phyloP scores from a whole-genome alignment of 2,888 invertebrate species.

The Sphaerophoria rueppellii region DNA sequence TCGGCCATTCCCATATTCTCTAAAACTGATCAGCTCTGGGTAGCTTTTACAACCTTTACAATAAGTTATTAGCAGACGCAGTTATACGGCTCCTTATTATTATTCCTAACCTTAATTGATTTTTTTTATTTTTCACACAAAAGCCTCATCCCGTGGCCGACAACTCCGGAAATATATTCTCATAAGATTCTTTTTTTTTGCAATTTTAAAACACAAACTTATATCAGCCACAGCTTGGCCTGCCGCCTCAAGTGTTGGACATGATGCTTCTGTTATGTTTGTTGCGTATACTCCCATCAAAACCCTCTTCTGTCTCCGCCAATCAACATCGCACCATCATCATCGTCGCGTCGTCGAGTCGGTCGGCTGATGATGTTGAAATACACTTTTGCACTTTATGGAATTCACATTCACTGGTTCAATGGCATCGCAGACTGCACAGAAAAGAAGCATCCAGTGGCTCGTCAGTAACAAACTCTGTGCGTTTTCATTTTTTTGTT shows the following conservation, averaged over 20 bases:
- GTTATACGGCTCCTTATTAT: not conserved
- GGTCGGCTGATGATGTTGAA: constrained; percentile 40
- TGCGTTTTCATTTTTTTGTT: not conserved
- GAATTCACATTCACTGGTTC: constrained; percentile 74
- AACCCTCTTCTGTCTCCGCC: not conserved
- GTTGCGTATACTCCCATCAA: constrained; percentile 5
- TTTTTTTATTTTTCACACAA: constrained; percentile 42
- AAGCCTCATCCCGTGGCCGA: constrained; percentile 13
- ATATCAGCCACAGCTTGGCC: constrained; percentile 38
- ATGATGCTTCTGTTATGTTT: constrained; percentile 58
- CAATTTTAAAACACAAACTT: not conserved
- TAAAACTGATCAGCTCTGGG: no score
- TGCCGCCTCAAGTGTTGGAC: constrained; percentile 62
- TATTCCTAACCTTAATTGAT: constrained; percentile 42
- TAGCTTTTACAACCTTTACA: no score
- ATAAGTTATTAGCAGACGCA: no score
- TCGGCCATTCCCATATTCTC: no score
- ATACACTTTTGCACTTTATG: constrained; percentile 74
- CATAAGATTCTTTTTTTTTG: constrained; percentile 10
- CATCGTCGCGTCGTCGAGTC: constrained; percentile 7
- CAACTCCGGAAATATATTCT: constrained; percentile 49
- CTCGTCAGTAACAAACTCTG: constrained; percentile 45
- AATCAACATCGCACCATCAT: constrained; percentile 25
- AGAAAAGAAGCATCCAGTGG: not conserved
- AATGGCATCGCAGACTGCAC: constrained; percentile 56